Evolutionary conservation across 2,888 invertebrate genomes (phyloP).

Genomic region (Heliconius ismenius): DNA sequence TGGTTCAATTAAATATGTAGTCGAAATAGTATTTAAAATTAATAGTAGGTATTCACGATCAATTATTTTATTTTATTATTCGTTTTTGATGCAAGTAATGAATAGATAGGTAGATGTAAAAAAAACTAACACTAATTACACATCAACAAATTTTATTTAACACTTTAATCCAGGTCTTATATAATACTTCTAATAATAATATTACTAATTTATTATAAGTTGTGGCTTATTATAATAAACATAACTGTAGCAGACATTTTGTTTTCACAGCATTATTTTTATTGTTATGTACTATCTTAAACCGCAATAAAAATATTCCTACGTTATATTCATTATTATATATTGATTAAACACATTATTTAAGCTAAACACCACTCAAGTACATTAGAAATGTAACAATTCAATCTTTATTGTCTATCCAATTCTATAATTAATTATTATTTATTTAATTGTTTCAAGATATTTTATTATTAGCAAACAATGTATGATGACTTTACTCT

Average conservation of each 20-base stretch:
- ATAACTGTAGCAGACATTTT: background rate
- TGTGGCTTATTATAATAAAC: background rate
- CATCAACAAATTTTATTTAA: conserved; percentile 41
- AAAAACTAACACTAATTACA: conserved; percentile 21
- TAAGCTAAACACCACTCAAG: conserved; percentile 10
- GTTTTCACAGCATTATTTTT: conserved; percentile 8
- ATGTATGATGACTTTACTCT: background rate
- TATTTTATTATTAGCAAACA: background rate
- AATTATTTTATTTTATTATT: too few species aligned
- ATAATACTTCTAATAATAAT: conserved; percentile 21
- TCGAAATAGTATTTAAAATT: too few species aligned
- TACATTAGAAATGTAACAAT: conserved; percentile 3
- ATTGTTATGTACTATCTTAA: conserved; percentile 13
- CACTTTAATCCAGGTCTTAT: conserved; percentile 24
- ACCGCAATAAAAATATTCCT: background rate
- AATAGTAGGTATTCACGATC: too few species aligned
- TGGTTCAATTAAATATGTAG: background rate
- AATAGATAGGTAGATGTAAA: background rate
- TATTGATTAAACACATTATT: conserved; percentile 12
- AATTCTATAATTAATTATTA: background rate
- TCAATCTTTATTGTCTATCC: conserved; percentile 14
- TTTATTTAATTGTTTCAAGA: background rate
- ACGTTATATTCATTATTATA: conserved; percentile 10
- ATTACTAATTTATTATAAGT: background rate
- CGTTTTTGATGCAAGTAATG: too few species aligned